Conservation (phyloP, 2,113 vertebrate species). For the Saguinus midas region DNA sequence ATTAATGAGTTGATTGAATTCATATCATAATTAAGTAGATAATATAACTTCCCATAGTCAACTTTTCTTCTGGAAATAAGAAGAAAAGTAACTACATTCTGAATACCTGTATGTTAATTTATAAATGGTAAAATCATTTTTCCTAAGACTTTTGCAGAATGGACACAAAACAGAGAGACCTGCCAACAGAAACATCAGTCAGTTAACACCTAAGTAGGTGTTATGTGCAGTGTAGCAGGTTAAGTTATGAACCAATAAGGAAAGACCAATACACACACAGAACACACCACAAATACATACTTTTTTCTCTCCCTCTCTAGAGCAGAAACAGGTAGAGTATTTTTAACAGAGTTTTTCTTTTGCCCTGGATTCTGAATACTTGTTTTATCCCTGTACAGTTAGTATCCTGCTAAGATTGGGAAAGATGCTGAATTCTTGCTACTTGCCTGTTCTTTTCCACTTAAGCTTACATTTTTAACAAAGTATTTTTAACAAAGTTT, state of each 20-base stretch:
- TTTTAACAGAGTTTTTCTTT: background rate
- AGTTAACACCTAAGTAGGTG: background rate
- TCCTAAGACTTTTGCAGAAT: background rate
- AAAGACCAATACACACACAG: background rate
- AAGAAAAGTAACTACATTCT: background rate
- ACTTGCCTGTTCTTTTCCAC: background rate
- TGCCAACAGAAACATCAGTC: background rate
- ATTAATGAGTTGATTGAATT: constrained; percentile 9
- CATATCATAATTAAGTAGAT: constrained; percentile 23
- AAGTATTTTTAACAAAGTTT: background rate
- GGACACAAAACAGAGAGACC: background rate
- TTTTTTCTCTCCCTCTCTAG: fast-evolving
- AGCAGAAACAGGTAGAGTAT: background rate
- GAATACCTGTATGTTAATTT: background rate
- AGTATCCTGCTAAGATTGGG: background rate
- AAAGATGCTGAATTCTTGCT: background rate
- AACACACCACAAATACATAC: too few relatives aligned
- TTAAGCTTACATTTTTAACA: background rate
- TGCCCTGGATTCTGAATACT: background rate
- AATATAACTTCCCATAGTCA: background rate
- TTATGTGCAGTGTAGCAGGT: background rate
- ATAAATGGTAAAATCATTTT: background rate
- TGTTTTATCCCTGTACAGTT: background rate
- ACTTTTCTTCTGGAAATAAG: constrained; percentile 41
- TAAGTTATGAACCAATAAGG: background rate